Evolutionary conservation across 2,888 invertebrate genomes (phyloP), one percentile per base, ranked within the genome.

Genomic region (Vesta saturnalis): DNA sequence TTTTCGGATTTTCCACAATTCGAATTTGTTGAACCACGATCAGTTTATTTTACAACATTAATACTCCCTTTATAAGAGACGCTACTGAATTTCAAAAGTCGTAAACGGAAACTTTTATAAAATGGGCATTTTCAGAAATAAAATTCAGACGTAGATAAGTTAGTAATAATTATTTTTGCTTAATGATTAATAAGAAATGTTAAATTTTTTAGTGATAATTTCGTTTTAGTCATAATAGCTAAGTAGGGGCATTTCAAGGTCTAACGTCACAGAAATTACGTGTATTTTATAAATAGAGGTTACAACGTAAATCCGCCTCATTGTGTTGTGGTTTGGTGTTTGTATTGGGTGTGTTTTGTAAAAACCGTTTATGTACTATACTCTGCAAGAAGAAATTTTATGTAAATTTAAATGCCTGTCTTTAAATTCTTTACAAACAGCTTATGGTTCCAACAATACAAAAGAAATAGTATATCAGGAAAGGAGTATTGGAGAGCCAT

Each of bases 401-500:
- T 60, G 30, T 55, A 54, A 69, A 23, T 61, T 69, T 69, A 69
- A 69, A 69, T 69, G 69, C 49, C 60, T 69, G 39, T 55, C 55
- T 60, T 64, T 68, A 68, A 35, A 60, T 57, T 60, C 59, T 30
- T 19, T 60, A 55, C 30, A 56, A 22, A 49, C 46, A 64, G 60
- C 60, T 43, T 68, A 64, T 64, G 64, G 54, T 60, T 22, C 86
- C 77, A 35, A 70, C 59, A 66, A 12, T 64, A 67, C 65, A 70
- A 60, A 72, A 64, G 64, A 67, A 57, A 52, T 60, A 55, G 55
- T 67, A 64, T 60, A 61, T 58, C 61, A 16, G 64, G 67, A 64
- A 64, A 57, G 49, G 30, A 64, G 15, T 35, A 57, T 30, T 58
- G 60, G 60, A 69, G 52, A 52, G 12, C 6, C 52, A 5, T 6